Evolutionary conservation across 2,888 invertebrate species (phyloP).

Genomic region (Mimas tiliae): DNA sequence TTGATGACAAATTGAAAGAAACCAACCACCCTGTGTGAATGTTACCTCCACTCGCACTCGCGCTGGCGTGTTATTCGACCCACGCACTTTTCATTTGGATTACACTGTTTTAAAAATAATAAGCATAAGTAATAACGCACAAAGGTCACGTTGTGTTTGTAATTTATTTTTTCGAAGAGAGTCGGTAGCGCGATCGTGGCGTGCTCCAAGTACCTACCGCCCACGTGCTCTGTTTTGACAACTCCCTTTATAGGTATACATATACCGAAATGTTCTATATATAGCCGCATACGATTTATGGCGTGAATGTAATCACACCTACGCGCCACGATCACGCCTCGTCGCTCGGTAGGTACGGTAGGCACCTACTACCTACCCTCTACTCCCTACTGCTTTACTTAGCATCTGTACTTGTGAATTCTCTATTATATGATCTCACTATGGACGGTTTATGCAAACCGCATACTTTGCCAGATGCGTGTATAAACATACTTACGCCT

Average conservation of each 20-base stretch:
- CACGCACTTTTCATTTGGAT: conserved; percentile 2
- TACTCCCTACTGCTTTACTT: background rate
- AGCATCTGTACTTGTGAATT: background rate
- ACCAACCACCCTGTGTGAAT: background rate
- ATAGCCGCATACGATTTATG: conserved; percentile 69
- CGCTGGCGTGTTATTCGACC: background rate
- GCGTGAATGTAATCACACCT: conserved; percentile 69
- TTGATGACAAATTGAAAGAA: background rate
- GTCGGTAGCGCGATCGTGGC: conserved; percentile 37
- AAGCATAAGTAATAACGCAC: conserved; percentile 2
- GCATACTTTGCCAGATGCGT: too few species aligned
- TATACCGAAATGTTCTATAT: conserved; percentile 63
- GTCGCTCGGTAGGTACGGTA: conserved; percentile 31
- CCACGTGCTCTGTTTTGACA: conserved; percentile 46
- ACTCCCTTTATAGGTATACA: conserved; percentile 60
- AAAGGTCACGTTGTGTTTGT: conserved; percentile 29
- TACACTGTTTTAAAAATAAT: conserved; percentile 17
- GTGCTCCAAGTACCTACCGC: conserved; percentile 15
- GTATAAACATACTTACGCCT: too few species aligned
- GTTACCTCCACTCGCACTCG: background rate
- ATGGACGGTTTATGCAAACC: too few species aligned
- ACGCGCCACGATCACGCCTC: conserved; percentile 45
- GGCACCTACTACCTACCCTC: conserved; percentile 1
- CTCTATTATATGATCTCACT: too few species aligned
- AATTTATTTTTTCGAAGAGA: conserved; percentile 32